Conservation (phyloP, 2,888 invertebrate species). For the Chironomus riparius region DNA sequence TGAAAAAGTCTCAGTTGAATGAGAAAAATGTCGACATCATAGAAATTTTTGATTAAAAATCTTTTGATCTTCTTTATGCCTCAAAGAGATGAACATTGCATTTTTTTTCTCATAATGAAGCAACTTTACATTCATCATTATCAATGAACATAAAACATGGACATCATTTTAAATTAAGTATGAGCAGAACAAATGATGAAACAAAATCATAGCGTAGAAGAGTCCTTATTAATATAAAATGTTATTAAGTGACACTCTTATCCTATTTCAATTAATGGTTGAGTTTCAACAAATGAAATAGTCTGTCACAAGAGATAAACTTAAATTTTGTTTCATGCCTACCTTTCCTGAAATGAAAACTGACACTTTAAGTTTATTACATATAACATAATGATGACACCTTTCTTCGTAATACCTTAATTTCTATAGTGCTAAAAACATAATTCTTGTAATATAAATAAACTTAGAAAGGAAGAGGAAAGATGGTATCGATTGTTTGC, state of each 20-base stretch:
- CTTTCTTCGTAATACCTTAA: not conserved
- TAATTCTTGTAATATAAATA: not conserved
- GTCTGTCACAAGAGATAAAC: not conserved
- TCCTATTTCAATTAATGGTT: not conserved
- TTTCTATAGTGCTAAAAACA: not conserved
- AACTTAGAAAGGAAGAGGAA: not conserved
- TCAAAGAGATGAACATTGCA: too few species aligned
- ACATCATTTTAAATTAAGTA: not conserved
- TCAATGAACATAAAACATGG: not conserved
- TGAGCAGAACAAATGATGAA: not conserved
- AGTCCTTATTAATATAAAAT: not conserved
- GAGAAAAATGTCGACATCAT: not conserved
- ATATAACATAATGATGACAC: not conserved
- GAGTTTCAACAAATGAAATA: not conserved
- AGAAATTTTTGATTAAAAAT: not conserved
- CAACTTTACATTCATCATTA: too few species aligned
- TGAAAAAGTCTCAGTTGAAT: not conserved
- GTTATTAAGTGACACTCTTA: not conserved
- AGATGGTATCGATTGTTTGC: constrained; percentile 17
- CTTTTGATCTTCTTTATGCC: not conserved
- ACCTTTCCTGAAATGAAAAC: not conserved
- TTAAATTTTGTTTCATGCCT: not conserved
- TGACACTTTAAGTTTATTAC: not conserved
- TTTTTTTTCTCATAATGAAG: too few species aligned
- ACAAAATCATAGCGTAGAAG: not conserved